Evolutionary conservation across 30 jellyfish, hydroid and myxozoan species (phyloP).

Genomic region (Nemopilema nomurai): DNA sequence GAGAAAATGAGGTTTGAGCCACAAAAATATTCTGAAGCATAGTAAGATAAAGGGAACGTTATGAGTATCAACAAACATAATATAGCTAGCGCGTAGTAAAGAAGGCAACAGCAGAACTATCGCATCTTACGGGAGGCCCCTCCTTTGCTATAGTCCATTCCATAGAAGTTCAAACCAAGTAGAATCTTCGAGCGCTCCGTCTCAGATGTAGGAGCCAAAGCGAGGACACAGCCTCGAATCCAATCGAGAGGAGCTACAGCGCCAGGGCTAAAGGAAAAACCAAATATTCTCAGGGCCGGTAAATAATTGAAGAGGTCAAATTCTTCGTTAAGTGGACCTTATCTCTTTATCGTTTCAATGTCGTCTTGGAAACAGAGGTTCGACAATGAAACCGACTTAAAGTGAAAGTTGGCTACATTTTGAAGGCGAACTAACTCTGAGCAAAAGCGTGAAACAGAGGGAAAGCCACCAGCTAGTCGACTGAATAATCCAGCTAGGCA

Average conservation of each 20-base stretch:
- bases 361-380: too few species aligned
- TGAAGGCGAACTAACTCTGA: too few species aligned
- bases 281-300: neutral
- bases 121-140: slow-evolving; percentile 85
- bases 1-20: too few species aligned
- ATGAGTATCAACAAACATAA: too few species aligned
- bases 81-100: too few species aligned
- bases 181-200: slow-evolving; percentile 79
- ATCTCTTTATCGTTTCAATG: neutral
- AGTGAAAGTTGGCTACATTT: too few species aligned
- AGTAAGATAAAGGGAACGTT: too few species aligned
- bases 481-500: too few species aligned
- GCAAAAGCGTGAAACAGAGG: too few species aligned
- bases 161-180: slow-evolving; percentile 94
- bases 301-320: neutral
- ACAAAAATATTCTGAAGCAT: too few species aligned
- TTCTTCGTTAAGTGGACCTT: neutral
- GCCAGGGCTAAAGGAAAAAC: slow-evolving; percentile 78
- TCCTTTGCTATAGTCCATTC: slow-evolving; percentile 70
- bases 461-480: too few species aligned
- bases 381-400: too few species aligned
- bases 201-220: slow-evolving; percentile 72
- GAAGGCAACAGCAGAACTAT: neutral
- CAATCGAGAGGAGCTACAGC: slow-evolving; percentile 93
- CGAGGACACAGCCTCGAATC: slow-evolving; percentile 76